Evolutionary conservation across 2,797 vertebrate genomes (phyloP).

Genomic region (Rhinichthys osculus): DNA sequence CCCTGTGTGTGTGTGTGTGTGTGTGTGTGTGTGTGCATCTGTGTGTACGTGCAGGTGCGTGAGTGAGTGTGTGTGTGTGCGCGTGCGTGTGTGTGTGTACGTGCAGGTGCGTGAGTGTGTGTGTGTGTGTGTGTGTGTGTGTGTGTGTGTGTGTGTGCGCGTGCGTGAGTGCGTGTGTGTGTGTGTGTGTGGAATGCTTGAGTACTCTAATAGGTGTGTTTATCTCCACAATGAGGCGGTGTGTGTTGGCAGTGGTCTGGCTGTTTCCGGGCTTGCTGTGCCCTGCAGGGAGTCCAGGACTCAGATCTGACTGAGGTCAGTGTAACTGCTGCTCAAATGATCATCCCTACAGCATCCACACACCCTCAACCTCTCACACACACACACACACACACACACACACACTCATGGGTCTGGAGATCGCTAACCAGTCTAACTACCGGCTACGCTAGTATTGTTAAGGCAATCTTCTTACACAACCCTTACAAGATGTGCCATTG

Average conservation of each 20-base stretch:
- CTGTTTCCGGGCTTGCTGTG: slow-evolving; percentile 74
- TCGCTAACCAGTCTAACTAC: not conserved
- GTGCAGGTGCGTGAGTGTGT: too few species aligned
- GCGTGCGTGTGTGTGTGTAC: too few species aligned
- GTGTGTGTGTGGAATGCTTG: slow-evolving; percentile 79
- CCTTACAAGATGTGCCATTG: not conserved
- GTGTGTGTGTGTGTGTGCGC: too few species aligned
- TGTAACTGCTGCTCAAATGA: slow-evolving; percentile 73
- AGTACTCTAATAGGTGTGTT: slow-evolving; percentile 83
- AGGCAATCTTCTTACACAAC: not conserved
- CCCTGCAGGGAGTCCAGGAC: slow-evolving; percentile 81
- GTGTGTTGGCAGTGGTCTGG: slow-evolving; percentile 79
- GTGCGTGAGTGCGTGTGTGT: slow-evolving; percentile 25
- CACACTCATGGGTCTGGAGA: not conserved
- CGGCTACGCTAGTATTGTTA: not conserved
- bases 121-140: too few species aligned
- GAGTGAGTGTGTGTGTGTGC: too few species aligned
- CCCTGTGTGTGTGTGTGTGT: too few species aligned
- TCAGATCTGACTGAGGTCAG: slow-evolving; percentile 79
- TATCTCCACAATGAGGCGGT: slow-evolving; percentile 85
- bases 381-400: too few species aligned
- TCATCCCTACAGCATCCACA: slow-evolving; percentile 47
- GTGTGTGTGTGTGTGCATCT: too few species aligned
- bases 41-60: too few species aligned
- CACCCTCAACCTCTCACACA: slow-evolving; percentile 9